Evolutionary conservation across 2,888 invertebrate genomes (phyloP), one percentile per base, ranked within the genome.

Genomic region (Drosophila cyrtoloma): DNA sequence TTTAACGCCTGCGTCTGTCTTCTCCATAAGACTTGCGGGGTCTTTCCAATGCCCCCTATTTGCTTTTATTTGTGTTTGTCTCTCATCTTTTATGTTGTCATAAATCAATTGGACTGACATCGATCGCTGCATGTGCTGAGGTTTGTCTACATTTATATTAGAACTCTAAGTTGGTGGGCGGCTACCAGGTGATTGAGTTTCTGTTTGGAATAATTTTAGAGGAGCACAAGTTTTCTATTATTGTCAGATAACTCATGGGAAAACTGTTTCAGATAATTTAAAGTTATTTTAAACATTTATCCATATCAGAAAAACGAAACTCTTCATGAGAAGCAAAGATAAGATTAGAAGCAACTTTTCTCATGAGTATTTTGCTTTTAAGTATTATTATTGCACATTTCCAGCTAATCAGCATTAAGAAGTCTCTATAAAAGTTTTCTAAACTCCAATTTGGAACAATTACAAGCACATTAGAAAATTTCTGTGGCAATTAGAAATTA

Each of bases 81-180:
- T 71, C 79, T 85, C 69, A 71, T 66, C n/a, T 77, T 85, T 85
- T 71, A 87, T 81, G 86, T 61, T 52, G 69, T 67, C 68, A 82
- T 86, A 88, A 86, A 86, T 86, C 85, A 88, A 78, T 77, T 72
- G 19, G 73, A 32, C 74, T 61, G 84, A 77, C 85, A 84, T 68
- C 82, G 83, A 88, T 82, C 86, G 84, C 82, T 82, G 75, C 68
- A 71, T 79, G 73, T 67, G 82, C 69, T 77, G 77, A 71, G 77
- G 69, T 71, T 75, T 73, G 44, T 67, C 47, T 67, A 44, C 75
- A 55, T 56, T 62, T 53, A 56, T 71, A 33, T 55, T 69, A 28
- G 51, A 72, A 74, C 61, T 67, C 14, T 10, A 63, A 67, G 44
- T 55, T 50, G 66, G 79, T 73, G 64, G 77, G 79, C 66, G 28